These are phyloP conservation scores for Pseudopodoces humilis DNA, from an alignment of 2,113 vertebrate genomes.

Conservation along the genomic window DNA sequence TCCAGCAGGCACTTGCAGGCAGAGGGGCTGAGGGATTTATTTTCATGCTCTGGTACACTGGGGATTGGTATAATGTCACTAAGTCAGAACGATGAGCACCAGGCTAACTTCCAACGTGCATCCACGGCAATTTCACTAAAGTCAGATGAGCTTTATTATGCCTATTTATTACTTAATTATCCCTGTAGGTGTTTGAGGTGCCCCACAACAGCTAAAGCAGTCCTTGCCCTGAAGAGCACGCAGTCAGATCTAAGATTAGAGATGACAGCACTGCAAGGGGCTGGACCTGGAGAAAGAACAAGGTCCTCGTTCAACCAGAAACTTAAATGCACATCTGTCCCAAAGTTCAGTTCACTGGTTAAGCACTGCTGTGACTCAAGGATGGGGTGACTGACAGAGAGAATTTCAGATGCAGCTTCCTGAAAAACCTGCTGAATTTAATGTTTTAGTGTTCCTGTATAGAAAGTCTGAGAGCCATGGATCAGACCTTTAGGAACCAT, in stretches of 20 bases:
- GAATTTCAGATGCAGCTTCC: background rate
- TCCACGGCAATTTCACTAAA: background rate
- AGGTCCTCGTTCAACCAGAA: background rate
- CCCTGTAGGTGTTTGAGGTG: slow-evolving; percentile 26
- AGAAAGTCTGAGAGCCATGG: background rate
- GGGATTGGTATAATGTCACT: background rate
- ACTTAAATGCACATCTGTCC: background rate
- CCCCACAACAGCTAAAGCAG: slow-evolving; percentile 5
- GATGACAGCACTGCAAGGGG: slow-evolving; percentile 23
- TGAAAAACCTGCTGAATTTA: background rate
- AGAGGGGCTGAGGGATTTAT: background rate
- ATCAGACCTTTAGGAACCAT: background rate
- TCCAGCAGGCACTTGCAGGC: background rate
- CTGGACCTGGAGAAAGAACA: background rate
- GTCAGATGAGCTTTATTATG: background rate
- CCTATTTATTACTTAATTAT: slow-evolving; percentile 37
- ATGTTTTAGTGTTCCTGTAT: background rate
- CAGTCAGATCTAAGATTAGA: slow-evolving; percentile 40
- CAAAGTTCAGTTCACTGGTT: background rate
- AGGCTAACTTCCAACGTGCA: background rate
- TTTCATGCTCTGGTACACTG: background rate
- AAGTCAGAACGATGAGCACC: background rate
- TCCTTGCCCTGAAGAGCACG: slow-evolving; percentile 14
- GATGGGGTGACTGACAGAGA: background rate
- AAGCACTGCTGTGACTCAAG: background rate